Base-by-base conservation (phyloP, 2,113 vertebrate species). In the Chlamydotis undulata region DNA sequence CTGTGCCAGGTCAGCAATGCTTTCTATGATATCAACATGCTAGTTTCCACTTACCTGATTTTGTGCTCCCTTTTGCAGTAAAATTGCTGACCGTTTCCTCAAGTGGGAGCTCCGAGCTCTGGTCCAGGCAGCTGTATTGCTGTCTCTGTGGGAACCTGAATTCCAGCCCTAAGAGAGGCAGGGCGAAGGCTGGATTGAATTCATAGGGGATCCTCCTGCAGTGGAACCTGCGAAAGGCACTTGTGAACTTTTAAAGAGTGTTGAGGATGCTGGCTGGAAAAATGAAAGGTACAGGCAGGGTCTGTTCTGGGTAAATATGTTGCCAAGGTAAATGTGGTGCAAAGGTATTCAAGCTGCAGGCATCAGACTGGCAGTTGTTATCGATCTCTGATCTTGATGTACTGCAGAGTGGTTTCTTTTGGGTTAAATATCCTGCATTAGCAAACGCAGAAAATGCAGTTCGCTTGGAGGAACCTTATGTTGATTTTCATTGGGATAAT, bases 371-470 rank as follows among this genome's bases (percentile, higher is more conserved):
- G 16, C 63, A 26, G 19, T 45, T 24, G 9, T 63, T 73, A 45
- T 1, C 17, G 2, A 4, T 57, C 61, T 91, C n/a, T 78, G 39
- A 43, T 84, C 33, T 69, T 1, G 2, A 9, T 21, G 13, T 76
- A 16, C 19, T 55, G 43, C 28, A 45, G 69, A 57, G 29, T 59
- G 37, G 24, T 63, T 79, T 83, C 4, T 49, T 67, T 25, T 15
- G 53, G 26, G 45, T 41, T 64, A 78, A 50, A 75, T 83, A 45
- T 43, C 18, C 8, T 56, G 33, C 23, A 7, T 47, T 76, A 79
- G 57, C 29, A 75, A 85, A 41, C 2, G 0, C 9, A 55, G 43
- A 18, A 78, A 65, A 24, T 17, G 11, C 0, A 7, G 7, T 7
- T 59, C 10, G 2, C 35, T 75, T 73, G 39, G 25, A 78, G 31